Conservation (phyloP, 2,888 invertebrate genomes). For the Xylota segnis region DNA sequence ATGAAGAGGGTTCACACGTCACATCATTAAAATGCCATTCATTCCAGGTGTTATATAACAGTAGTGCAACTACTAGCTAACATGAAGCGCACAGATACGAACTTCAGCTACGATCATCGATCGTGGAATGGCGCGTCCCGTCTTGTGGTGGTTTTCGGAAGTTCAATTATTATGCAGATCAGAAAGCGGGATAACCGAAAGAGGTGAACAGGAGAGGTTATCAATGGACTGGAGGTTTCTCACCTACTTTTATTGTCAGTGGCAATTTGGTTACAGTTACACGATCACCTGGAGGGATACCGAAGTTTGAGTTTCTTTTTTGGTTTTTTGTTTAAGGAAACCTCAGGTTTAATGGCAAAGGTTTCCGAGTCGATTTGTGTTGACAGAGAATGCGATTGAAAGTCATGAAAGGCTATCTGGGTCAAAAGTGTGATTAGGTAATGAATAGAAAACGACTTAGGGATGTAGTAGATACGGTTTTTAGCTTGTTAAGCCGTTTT, state of each 20-base stretch:
- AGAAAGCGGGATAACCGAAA: slow-evolving; percentile 39
- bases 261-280: slow-evolving; percentile 58
- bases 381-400: slow-evolving; percentile 26
- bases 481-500: not conserved
- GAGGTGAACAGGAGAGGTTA: slow-evolving; percentile 55
- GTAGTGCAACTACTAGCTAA: not conserved
- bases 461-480: not conserved
- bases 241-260: slow-evolving; percentile 60
- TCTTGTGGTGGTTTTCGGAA: slow-evolving; percentile 49
- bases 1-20: slow-evolving; percentile 51
- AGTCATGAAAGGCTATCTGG: slow-evolving; percentile 40
- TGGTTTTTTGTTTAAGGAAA: not conserved
- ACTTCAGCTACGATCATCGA: slow-evolving; percentile 43
- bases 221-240: slow-evolving; percentile 51
- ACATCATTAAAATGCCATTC: slow-evolving; percentile 75
- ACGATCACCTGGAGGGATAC: slow-evolving; percentile 36
- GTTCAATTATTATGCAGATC: slow-evolving; percentile 71
- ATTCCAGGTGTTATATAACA: slow-evolving; percentile 74
- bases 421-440: slow-evolving; percentile 51
- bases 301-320: not conserved
- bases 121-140: slow-evolving; percentile 14
- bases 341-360: slow-evolving; percentile 47
- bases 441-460: slow-evolving; percentile 8
- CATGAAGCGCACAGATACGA: slow-evolving; percentile 32
- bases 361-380: slow-evolving; percentile 24